Evolutionary conservation across 2,888 invertebrate species (phyloP).

Genomic region (Zonitis immaculata): DNA sequence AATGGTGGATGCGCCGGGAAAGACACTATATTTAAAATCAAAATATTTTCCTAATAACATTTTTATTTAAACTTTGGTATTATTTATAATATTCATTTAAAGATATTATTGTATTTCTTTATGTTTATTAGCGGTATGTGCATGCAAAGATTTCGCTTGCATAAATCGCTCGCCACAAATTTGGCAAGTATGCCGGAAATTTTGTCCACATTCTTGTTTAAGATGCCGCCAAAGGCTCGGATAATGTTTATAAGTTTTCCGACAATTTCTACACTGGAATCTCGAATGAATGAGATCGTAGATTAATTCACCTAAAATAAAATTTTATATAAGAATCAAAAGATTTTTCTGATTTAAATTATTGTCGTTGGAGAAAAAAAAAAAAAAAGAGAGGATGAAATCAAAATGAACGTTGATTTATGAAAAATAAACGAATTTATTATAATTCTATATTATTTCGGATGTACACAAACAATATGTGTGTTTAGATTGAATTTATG

Average conservation of each 20-base stretch:
- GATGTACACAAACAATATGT: constrained; percentile 43
- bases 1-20: too few relatives aligned
- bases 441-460: neutral
- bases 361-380: too few relatives aligned
- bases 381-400: neutral
- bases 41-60: too few relatives aligned
- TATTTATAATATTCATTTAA: too few relatives aligned
- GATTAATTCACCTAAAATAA: neutral
- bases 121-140: constrained; percentile 53
- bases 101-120: too few relatives aligned
- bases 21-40: too few relatives aligned
- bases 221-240: constrained; percentile 13
- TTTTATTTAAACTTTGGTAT: too few relatives aligned
- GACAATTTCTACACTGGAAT: constrained; percentile 6
- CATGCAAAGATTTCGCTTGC: constrained; percentile 65
- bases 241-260: constrained; percentile 12
- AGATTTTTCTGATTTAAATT: neutral
- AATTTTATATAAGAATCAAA: neutral
- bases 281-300: neutral
- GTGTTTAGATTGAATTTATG: constrained; percentile 66
- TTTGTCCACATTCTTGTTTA: constrained; percentile 11
- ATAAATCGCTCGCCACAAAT: constrained; percentile 13
- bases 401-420: neutral
- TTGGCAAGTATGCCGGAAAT: constrained; percentile 11
- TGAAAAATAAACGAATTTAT: neutral